These are phyloP conservation scores for Misgurnus anguillicaudatus DNA, from an alignment of 2,113 vertebrate genomes.

Conservation along the genomic window DNA sequence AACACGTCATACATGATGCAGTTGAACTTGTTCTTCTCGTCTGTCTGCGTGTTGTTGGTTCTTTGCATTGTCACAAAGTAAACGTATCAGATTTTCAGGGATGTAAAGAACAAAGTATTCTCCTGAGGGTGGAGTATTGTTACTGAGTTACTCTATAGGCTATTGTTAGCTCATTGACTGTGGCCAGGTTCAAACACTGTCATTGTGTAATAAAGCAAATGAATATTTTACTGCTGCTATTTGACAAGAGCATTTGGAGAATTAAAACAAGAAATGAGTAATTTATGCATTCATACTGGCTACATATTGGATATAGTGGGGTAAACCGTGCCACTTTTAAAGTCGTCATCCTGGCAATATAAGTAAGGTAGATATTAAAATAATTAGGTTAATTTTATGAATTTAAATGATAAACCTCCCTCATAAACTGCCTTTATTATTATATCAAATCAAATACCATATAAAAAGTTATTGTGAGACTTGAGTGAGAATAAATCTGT, in stretches of 20 bases:
- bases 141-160: slow-evolving; percentile 28
- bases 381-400: too few relatives aligned
- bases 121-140: slow-evolving; percentile 5
- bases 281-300: too few relatives aligned
- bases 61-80: not conserved
- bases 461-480: too few relatives aligned
- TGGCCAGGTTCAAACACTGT: not conserved
- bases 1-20: not conserved
- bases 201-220: not conserved
- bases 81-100: not conserved
- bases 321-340: too few relatives aligned
- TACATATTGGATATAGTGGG: too few relatives aligned
- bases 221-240: not conserved
- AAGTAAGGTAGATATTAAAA: too few relatives aligned
- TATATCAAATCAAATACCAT: too few relatives aligned
- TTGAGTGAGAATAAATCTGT: too few relatives aligned
- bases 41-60: not conserved
- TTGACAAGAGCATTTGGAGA: not conserved
- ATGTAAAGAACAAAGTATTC: slow-evolving; percentile 7
- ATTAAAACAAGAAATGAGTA: not conserved
- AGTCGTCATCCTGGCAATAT: too few relatives aligned
- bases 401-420: too few relatives aligned
- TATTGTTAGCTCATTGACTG: slow-evolving; percentile 23
- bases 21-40: slow-evolving; percentile 6
- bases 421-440: too few relatives aligned